A percentile compares a stretch with the other conserved stretches of the same genome.
phyloP scores from a whole-genome alignment of 37 sponge, comb jelly and placozoan genomes.

The Haliclona indistincta region DNA sequence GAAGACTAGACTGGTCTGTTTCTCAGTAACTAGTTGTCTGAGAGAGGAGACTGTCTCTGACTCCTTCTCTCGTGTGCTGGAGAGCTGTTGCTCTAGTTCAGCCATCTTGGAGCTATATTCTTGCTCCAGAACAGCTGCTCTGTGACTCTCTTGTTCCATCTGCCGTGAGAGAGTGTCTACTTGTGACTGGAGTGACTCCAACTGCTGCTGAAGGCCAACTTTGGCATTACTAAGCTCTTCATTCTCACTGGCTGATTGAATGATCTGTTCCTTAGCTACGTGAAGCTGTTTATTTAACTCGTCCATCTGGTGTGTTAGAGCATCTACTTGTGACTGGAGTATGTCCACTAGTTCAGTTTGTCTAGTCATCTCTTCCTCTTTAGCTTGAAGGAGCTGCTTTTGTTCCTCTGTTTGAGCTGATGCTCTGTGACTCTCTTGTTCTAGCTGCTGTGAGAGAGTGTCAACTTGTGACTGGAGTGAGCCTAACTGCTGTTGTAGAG shows the following conservation, averaged over 20 bases:
- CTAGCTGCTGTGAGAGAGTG: neutral
- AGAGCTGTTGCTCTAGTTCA: neutral
- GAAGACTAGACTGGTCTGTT: neutral
- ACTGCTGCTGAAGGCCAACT: no score
- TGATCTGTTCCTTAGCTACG: no score
- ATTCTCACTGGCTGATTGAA: no score
- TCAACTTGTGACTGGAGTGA: neutral
- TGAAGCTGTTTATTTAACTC: slow-evolving; percentile 8
- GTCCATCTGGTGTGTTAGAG: slow-evolving; percentile 21
- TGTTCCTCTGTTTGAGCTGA: neutral
- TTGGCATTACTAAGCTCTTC: no score
- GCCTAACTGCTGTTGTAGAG: no score
- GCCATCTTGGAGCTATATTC: neutral
- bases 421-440: neutral
- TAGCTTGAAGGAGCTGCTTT: neutral
- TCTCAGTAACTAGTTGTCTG: neutral
- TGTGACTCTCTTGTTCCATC: neutral
- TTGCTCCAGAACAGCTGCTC: neutral
- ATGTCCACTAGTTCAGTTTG: neutral
- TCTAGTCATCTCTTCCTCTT: slow-evolving; percentile 25
- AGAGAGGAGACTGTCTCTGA: neutral
- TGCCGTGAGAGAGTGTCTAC: neutral
- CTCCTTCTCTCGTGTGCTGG: neutral
- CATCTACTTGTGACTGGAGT: neutral
- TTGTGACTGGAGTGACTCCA: neutral